A percentile compares a stretch with the other conserved stretches of the same genome.
Evolutionary conservation across 53 echinoderm and acorn worm genomes (phyloP).

Genomic region (Temnopleurus reevesii): DNA sequence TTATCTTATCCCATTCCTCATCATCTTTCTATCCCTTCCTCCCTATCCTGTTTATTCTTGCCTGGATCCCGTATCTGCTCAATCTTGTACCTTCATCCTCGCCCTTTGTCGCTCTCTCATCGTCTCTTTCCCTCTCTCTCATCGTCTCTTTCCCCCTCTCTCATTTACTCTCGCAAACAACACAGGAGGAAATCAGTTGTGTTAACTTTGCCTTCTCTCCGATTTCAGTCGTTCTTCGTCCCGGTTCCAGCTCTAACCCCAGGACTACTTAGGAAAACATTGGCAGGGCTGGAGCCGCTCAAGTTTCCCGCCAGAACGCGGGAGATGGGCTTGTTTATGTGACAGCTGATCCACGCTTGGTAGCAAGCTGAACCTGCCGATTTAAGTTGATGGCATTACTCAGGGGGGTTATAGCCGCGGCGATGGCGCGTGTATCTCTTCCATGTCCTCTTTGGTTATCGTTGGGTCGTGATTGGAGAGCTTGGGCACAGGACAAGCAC

Average conservation of each 20-base stretch:
- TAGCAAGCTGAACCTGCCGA: slow-evolving; percentile 5
- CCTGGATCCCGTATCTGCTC: neutral
- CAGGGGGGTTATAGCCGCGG: neutral
- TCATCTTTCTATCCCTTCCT: neutral
- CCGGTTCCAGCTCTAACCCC: slow-evolving; percentile 11
- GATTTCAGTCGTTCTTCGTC: neutral
- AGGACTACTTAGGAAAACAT: slow-evolving; percentile 34
- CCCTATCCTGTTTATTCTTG: neutral
- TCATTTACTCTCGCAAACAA: neutral
- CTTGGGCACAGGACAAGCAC: neutral
- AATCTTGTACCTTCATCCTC: neutral
- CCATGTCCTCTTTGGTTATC: neutral
- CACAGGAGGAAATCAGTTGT: neutral
- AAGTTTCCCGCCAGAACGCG: neutral
- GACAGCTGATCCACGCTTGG: slow-evolving; percentile 37
- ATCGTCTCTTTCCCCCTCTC: neutral
- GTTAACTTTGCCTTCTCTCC: slow-evolving; percentile 18
- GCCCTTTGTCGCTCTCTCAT: no score
- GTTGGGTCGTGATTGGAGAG: neutral
- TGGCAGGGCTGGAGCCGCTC: slow-evolving; percentile 5
- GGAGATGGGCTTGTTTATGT: slow-evolving; percentile 32
- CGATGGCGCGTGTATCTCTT: neutral
- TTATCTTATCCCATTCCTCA: neutral
- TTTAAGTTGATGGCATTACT: neutral
- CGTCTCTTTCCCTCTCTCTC: neutral